Evolutionary conservation across 2,797 vertebrate species (phyloP).

Genomic region (Peromyscus attwateri): DNA sequence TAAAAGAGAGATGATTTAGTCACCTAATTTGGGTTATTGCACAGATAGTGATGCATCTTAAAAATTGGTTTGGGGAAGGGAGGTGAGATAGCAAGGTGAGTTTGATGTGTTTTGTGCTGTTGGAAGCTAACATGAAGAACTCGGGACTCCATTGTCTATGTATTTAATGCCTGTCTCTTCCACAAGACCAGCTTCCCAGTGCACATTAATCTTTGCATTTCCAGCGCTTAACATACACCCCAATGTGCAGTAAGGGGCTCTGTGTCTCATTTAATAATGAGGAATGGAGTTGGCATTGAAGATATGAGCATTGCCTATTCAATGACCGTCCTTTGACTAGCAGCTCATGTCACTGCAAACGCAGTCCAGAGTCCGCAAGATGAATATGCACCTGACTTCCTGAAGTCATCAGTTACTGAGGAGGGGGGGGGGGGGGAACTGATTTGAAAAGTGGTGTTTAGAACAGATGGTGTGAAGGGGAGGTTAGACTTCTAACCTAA

Average conservation of each 20-base stretch:
- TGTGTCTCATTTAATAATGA: neutral
- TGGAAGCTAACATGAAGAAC: neutral
- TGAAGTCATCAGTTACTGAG: neutral
- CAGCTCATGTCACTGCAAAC: neutral
- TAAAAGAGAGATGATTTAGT: neutral
- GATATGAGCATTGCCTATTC: neutral
- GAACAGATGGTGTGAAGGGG: neutral
- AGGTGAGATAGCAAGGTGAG: neutral
- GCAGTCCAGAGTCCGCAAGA: neutral
- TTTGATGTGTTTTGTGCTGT: neutral
- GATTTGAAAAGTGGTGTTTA: neutral
- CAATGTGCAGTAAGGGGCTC: neutral
- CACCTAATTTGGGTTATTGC: neutral
- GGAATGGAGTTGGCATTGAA: neutral
- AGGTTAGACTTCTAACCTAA: neutral
- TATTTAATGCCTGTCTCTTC: neutral
- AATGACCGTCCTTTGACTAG: neutral
- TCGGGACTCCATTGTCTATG: neutral
- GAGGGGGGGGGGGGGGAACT: neutral
- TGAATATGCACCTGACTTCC: neutral
- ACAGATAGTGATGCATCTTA: neutral
- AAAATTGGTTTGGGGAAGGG: conserved; percentile 1
- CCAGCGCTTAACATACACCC: neutral
- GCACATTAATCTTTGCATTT: neutral
- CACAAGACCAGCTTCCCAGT: neutral